A percentile compares a stretch with the other conserved stretches of the same genome.
These are phyloP conservation scores for Amphipoea oculea DNA, from an alignment of 2,888 invertebrate species.

Conservation along the genomic window DNA sequence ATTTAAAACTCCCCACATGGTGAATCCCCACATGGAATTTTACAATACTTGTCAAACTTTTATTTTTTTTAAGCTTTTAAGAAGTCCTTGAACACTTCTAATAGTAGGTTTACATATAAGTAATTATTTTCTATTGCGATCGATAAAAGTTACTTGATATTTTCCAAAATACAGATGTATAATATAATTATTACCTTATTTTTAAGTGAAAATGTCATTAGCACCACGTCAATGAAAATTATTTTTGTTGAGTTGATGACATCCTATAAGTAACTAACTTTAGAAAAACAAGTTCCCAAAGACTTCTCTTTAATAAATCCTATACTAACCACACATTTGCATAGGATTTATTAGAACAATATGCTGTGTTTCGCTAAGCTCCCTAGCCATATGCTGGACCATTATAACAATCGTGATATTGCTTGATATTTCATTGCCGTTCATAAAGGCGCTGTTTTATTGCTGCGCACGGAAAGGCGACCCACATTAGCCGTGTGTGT, in stretches of 20 bases:
- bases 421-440: neutral
- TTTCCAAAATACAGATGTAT: slow-evolving; percentile 13
- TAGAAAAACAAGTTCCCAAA: neutral
- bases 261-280: neutral
- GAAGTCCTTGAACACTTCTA: slow-evolving; percentile 1
- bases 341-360: neutral
- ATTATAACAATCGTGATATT: neutral
- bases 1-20: neutral
- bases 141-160: neutral
- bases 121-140: slow-evolving; percentile 7
- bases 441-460: neutral
- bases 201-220: slow-evolving; percentile 34
- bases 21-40: no score
- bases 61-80: neutral
- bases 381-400: slow-evolving; percentile 14
- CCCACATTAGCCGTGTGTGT: neutral
- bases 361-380: slow-evolving; percentile 7
- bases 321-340: neutral
- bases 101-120: neutral
- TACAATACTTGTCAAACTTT: no score
- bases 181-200: slow-evolving; percentile 1
- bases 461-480: neutral
- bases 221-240: slow-evolving; percentile 38
- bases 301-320: neutral
- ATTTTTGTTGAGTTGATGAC: slow-evolving; percentile 30